Evolutionary conservation across 2,888 invertebrate species (phyloP).

Genomic region (Asteroscopus sphinx): DNA sequence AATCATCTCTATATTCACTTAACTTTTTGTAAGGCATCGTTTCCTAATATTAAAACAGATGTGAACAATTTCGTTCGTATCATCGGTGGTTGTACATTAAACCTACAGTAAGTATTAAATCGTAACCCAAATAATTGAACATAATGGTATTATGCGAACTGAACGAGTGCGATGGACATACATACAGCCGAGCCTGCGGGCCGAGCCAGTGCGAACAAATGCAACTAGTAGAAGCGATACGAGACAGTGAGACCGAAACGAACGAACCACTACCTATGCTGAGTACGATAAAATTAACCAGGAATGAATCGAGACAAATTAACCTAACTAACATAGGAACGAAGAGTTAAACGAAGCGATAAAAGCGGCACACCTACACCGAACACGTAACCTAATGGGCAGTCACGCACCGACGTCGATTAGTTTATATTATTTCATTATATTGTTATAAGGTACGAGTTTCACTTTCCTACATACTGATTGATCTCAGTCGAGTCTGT

Average conservation of each 20-base stretch:
- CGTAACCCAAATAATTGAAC: slow-evolving; percentile 73
- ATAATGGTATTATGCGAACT: slow-evolving; percentile 66
- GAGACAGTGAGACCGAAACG: slow-evolving; percentile 66
- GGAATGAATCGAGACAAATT: slow-evolving; percentile 86
- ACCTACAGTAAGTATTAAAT: slow-evolving; percentile 76
- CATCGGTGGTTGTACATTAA: slow-evolving; percentile 87
- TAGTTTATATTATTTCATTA: slow-evolving; percentile 76
- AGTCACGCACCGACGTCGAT: slow-evolving; percentile 79
- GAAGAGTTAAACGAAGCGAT: slow-evolving; percentile 71
- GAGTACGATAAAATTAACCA: slow-evolving; percentile 64
- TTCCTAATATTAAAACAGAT: slow-evolving; percentile 87
- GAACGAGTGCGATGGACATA: slow-evolving; percentile 54
- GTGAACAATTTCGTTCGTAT: slow-evolving; percentile 79
- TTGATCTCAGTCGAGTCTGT: slow-evolving; percentile 82
- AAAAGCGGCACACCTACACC: slow-evolving; percentile 74
- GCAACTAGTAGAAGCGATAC: slow-evolving; percentile 53
- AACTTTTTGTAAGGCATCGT: slow-evolving; percentile 87
- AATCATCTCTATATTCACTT: slow-evolving; percentile 87
- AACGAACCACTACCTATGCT: slow-evolving; percentile 65
- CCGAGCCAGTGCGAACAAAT: slow-evolving; percentile 57
- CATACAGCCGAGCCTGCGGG: slow-evolving; percentile 19
- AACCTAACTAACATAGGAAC: slow-evolving; percentile 88
- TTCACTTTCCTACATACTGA: slow-evolving; percentile 80
- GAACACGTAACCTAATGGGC: slow-evolving; percentile 85
- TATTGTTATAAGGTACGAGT: slow-evolving; percentile 76